phyloP scores from a whole-genome alignment of 2,888 invertebrate species.

The Cylloceria caligata region DNA sequence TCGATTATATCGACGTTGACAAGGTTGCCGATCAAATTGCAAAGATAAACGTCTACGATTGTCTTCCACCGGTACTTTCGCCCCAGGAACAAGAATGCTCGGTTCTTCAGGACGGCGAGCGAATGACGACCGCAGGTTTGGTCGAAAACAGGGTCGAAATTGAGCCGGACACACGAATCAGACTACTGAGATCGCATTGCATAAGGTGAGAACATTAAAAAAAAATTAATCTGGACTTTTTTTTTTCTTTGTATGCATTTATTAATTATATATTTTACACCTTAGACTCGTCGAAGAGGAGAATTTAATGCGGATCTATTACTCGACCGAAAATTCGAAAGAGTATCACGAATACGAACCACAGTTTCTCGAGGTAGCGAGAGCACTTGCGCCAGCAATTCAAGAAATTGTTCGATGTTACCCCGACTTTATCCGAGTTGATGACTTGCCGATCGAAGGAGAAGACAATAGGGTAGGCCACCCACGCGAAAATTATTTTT shows the following conservation, averaged over 20 bases:
- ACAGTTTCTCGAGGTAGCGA: constrained; percentile 91
- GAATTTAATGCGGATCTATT: constrained; percentile 89
- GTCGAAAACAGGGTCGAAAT: constrained; percentile 89
- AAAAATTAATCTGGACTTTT: not conserved
- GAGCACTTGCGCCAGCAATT: constrained; percentile 89
- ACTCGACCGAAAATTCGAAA: constrained; percentile 93
- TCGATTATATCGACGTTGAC: constrained; percentile 86
- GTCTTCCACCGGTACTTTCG: constrained; percentile 93
- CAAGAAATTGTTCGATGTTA: constrained; percentile 90
- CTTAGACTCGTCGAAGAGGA: constrained; percentile 88
- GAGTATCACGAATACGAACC: constrained; percentile 94
- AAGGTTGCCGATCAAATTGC: constrained; percentile 95
- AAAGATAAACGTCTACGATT: constrained; percentile 93
- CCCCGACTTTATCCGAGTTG: constrained; percentile 91
- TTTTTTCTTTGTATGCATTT: constrained; percentile 29
- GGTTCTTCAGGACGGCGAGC: constrained; percentile 90
- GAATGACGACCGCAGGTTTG: constrained; percentile 87
- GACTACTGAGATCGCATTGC: constrained; percentile 85
- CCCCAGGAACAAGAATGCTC: constrained; percentile 89
- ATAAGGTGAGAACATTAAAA: constrained; percentile 71
- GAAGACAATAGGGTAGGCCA: constrained; percentile 88
- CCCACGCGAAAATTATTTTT: constrained; percentile 30
- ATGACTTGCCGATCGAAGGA: constrained; percentile 89
- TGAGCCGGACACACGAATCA: constrained; percentile 88
- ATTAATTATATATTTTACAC: constrained; percentile 5